Base-by-base conservation (phyloP, 2,888 invertebrate species). In the Blastobasis adustella region DNA sequence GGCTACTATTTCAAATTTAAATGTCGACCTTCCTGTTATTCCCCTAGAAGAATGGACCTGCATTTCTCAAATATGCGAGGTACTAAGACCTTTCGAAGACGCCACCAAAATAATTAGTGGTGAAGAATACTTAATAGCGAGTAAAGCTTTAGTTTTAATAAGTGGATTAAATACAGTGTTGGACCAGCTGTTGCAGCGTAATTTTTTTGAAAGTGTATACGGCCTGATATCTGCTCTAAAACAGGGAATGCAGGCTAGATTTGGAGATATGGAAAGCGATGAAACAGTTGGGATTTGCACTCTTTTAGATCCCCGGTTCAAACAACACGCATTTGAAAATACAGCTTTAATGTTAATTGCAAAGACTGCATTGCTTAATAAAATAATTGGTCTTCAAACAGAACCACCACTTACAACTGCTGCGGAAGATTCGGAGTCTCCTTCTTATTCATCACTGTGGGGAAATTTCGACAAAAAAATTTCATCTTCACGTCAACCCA, bases 221-320 rank as follows among this genome's bases (percentile, higher is more conserved):
- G 46, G 36, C 23, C 23, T 23, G 23, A 23, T 23, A 23, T 23
- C 23, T 6, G 36, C 49, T 51, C 49, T 51, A 36, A 54, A 48
- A 10, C 48, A 51, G 23, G 50, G 54, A 39, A 10, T 49, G 36
- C 9, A 8, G 5, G 39, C 45, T 23, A 37, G 50, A 49, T 54
- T 54, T 39, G 54, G 52, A 9, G 41, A 55, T 44, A 49, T 49
- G 36, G 51, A 53, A 51, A 44, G 51, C 46, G 53, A 51, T 45
- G 47, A 55, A 38, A 23, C 46, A 44, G 51, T 51, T 46, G 47
- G 41, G 10, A 39, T 55, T 42, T 49, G 51, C 45, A 55, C 55
- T 9, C 47, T 51, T 38, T 46, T 55, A 37, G 55, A 55, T 50
- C 55, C 55, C 39, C 50, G 53, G 6, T 53, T 55, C 49, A 55